Evolutionary conservation across 2,113 vertebrate genomes (phyloP).

Genomic region (Calonectris borealis): DNA sequence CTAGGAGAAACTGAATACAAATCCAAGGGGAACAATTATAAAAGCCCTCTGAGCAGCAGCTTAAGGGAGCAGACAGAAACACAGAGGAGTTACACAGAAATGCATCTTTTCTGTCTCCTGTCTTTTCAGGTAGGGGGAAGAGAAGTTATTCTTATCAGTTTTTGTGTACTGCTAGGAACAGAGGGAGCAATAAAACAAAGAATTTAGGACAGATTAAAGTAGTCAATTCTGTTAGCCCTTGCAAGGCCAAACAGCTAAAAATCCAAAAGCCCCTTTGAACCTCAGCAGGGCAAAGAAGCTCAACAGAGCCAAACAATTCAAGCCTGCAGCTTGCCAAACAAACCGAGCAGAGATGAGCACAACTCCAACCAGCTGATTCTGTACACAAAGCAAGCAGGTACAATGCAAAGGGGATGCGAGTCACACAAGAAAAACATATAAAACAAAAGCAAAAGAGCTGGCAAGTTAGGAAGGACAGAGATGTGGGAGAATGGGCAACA

Average conservation of each 20-base stretch:
- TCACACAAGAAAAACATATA: not conserved
- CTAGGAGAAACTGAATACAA: not conserved
- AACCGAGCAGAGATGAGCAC: not conserved
- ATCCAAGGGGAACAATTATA: not conserved
- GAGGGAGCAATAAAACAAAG: not conserved
- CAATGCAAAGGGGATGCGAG: not conserved
- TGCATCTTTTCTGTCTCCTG: not conserved
- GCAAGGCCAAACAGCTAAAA: not conserved
- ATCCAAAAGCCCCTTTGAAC: not conserved
- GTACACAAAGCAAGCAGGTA: not conserved
- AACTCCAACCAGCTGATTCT: not conserved
- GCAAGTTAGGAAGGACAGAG: not conserved
- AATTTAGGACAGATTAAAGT: not conserved
- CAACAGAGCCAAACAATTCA: not conserved
- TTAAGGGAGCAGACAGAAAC: not conserved
- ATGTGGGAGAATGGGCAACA: not conserved
- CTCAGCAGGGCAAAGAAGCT: not conserved
- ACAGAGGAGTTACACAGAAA: not conserved
- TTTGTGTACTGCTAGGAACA: not conserved
- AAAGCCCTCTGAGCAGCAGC: not conserved
- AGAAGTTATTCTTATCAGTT: not conserved
- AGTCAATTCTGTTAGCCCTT: not conserved
- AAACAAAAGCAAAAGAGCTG: not conserved
- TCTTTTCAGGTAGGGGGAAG: not conserved
- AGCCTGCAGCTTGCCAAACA: not conserved